These are phyloP conservation scores for Nesoenas mayeri DNA, from an alignment of 2,113 vertebrate species.

Conservation along the genomic window DNA sequence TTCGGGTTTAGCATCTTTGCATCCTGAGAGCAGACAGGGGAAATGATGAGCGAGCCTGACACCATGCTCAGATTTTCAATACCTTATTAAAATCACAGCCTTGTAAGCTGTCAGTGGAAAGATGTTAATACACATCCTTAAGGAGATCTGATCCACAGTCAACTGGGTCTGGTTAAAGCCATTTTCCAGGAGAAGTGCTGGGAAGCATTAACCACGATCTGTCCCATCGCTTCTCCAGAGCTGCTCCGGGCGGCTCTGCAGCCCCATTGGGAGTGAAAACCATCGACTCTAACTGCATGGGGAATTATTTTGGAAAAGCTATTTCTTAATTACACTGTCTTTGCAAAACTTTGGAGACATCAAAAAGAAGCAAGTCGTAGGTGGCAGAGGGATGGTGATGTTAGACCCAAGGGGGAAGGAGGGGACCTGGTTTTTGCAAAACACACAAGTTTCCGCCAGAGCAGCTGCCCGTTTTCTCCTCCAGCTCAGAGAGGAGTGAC, in stretches of 20 bases:
- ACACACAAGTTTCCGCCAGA: neutral
- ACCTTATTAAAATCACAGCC: constrained; percentile 16
- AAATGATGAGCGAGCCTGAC: neutral
- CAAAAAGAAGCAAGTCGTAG: neutral
- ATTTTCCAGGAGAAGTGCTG: neutral
- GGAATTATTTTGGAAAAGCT: neutral
- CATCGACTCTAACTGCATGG: accelerated
- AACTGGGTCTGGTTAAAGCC: neutral
- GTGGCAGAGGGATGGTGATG: neutral
- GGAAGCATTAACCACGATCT: neutral
- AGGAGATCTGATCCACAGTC: neutral
- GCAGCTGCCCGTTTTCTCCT: neutral
- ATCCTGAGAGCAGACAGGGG: neutral
- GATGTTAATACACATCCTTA: neutral
- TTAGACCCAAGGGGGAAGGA: neutral
- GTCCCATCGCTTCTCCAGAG: neutral
- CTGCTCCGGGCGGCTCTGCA: neutral
- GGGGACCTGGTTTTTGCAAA: neutral
- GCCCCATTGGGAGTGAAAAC: neutral
- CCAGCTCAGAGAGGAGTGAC: neutral
- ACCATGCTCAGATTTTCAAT: neutral
- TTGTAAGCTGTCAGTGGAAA: constrained; percentile 20
- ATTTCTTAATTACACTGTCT: neutral
- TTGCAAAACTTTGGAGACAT: neutral
- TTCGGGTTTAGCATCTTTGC: neutral